Percentiles rank a stretch among this genome's conserved stretches.
Conservation (phyloP, 1,140 invertebrate genomes). For the Orchesella cincta region DNA sequence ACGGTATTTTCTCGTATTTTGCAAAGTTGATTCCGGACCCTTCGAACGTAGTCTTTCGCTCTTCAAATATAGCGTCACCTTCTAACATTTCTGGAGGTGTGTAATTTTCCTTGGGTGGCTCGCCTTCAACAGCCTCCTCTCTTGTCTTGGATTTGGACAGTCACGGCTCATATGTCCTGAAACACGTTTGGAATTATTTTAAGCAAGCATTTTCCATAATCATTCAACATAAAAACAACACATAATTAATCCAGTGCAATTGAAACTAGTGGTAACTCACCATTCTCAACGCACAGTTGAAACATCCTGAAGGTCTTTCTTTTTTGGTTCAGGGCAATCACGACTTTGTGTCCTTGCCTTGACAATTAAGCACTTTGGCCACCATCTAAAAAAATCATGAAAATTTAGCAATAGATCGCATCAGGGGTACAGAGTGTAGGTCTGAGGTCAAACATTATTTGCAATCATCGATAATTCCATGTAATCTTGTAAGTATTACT, state of each 20-base stretch:
- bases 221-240: constrained; percentile 20
- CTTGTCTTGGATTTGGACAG: background rate
- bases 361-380: no score
- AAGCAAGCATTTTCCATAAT: background rate
- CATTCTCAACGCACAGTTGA: constrained; percentile 37
- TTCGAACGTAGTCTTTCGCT: constrained; percentile 69
- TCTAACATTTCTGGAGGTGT: constrained; percentile 75
- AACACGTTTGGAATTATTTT: background rate
- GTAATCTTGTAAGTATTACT: constrained; percentile 47
- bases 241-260: constrained; percentile 17
- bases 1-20: constrained; percentile 74
- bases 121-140: constrained; percentile 54
- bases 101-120: constrained; percentile 67
- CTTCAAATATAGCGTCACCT: constrained; percentile 58
- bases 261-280: background rate
- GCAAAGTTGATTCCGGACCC: constrained; percentile 86
- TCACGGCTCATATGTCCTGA: constrained; percentile 21
- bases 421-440: no score
- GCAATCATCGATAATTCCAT: background rate
- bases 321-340: background rate
- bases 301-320: background rate
- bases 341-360: no score
- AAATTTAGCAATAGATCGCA: no score
- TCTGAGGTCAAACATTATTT: no score
- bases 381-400: no score